Percentiles rank a stretch among this genome's conserved stretches.
phyloP scores from a whole-genome alignment of 2,113 vertebrate genomes.

The Rhabdornis inornatus region DNA sequence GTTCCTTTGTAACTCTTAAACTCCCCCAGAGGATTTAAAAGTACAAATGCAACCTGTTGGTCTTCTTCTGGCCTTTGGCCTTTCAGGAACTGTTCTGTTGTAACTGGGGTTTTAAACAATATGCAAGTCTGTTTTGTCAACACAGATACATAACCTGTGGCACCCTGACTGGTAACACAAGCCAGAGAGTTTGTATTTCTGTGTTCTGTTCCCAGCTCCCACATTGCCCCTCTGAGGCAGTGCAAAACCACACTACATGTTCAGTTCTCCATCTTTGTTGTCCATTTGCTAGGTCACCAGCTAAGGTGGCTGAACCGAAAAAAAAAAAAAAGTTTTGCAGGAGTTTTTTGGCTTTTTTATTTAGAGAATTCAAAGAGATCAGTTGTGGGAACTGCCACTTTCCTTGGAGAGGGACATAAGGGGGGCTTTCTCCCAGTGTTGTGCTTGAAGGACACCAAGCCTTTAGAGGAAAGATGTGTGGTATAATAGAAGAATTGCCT shows the following conservation, averaged over 20 bases:
- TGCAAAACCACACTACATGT: background rate
- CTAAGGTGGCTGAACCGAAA: background rate
- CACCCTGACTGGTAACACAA: background rate
- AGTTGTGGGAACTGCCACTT: background rate
- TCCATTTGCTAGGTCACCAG: background rate
- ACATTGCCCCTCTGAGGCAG: background rate
- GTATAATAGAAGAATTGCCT: background rate
- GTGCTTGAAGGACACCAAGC: background rate
- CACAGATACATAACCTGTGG: background rate
- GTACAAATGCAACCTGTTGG: constrained; percentile 7
- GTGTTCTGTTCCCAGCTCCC: background rate
- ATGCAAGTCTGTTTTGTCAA: constrained; percentile 35
- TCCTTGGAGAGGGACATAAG: background rate
- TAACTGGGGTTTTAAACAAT: constrained; percentile 13
- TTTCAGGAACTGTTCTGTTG: constrained; percentile 24
- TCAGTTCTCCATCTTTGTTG: background rate
- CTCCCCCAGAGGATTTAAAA: background rate
- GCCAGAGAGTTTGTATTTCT: background rate
- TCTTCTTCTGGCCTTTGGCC: constrained; percentile 33
- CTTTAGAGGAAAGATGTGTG: background rate
- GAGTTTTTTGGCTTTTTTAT: background rate
- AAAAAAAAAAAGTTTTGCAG: background rate
- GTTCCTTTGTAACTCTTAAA: constrained; percentile 12
- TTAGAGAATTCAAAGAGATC: background rate
- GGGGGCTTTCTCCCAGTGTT: background rate